These are phyloP conservation scores for Urocolius indicus DNA, from an alignment of 2,113 vertebrate genomes.

Conservation along the genomic window DNA sequence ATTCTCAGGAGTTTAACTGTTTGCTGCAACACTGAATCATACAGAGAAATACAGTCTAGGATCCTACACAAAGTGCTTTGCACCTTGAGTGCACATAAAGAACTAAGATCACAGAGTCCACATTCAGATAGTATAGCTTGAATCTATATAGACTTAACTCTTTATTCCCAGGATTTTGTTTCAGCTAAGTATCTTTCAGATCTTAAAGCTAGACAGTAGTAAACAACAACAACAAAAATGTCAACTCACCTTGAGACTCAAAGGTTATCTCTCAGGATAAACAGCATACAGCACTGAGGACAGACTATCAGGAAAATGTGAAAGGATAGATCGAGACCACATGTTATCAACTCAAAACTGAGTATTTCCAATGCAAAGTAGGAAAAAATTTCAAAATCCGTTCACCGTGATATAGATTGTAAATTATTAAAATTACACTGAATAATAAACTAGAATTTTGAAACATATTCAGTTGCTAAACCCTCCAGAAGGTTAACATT, in stretches of 20 bases:
- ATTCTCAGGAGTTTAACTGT: conserved; percentile 5
- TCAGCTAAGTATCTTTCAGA: neutral
- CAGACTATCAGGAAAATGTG: neutral
- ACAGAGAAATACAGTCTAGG: neutral
- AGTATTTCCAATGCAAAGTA: neutral
- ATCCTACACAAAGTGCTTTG: neutral
- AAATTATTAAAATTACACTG: neutral
- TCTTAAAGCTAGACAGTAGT: neutral
- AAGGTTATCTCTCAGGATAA: neutral
- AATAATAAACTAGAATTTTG: neutral
- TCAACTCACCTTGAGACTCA: neutral
- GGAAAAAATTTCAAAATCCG: neutral
- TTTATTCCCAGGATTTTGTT: neutral
- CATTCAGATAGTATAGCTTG: too few species aligned
- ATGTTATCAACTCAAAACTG: neutral
- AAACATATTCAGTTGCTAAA: neutral
- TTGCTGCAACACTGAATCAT: neutral
- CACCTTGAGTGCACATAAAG: neutral
- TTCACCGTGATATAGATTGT: neutral
- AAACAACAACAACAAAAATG: neutral
- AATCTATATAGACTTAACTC: neutral
- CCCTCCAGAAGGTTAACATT: neutral
- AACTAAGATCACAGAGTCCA: neutral
- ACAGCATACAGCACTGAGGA: neutral
- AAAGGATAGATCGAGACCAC: fast-evolving